Evolutionary conservation across 2,888 invertebrate species (phyloP).

Genomic region (Caenorhabditis auriculariae): DNA sequence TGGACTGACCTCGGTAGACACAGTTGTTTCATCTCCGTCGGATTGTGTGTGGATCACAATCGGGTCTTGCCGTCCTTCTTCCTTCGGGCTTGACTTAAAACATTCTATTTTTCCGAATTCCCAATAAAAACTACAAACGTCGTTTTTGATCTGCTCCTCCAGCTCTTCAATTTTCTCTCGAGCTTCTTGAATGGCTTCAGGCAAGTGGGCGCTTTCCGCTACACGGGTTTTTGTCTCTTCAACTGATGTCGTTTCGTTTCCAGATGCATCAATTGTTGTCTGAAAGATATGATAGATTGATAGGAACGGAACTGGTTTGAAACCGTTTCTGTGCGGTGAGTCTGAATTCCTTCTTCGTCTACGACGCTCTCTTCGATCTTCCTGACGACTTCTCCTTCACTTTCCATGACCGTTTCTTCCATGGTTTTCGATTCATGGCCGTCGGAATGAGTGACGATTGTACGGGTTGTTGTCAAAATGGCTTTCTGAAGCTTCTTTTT

Average conservation of each 20-base stretch:
- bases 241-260: constrained; percentile 21
- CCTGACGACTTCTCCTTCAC: constrained; percentile 29
- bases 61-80: background rate
- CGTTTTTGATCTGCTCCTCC: constrained; percentile 3
- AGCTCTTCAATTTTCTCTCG: constrained; percentile 30
- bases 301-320: no score
- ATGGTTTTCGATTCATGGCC: constrained; percentile 36
- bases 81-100: background rate
- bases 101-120: background rate
- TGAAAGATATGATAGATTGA: no score
- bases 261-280: constrained; percentile 28
- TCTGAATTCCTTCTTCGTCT: constrained; percentile 31
- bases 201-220: constrained; percentile 26
- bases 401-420: constrained; percentile 38
- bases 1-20: constrained; percentile 23
- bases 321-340: constrained; percentile 28
- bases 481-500: constrained; percentile 23
- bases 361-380: constrained; percentile 35
- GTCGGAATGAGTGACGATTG: constrained; percentile 37
- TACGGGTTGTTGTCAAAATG: constrained; percentile 34
- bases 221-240: constrained; percentile 25
- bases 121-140: background rate
- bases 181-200: constrained; percentile 31
- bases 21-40: constrained; percentile 32
- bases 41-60: no score